These are phyloP conservation scores for Phrynocephalus versicolor DNA, from an alignment of 2,113 vertebrate genomes.

Conservation along the genomic window DNA sequence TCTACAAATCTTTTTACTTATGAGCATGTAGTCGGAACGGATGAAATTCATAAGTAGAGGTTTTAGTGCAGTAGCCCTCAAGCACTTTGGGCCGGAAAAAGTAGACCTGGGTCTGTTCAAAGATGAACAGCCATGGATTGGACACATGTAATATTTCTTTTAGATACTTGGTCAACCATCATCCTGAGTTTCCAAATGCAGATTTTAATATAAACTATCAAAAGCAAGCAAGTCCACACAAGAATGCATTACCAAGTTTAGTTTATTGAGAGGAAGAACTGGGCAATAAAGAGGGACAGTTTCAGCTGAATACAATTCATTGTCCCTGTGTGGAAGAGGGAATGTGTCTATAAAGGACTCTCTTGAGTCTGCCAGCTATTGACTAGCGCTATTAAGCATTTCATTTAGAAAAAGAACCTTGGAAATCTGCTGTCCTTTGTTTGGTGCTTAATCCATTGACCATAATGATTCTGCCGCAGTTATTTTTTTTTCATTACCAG, in stretches of 20 bases:
- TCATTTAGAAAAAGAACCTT: not conserved
- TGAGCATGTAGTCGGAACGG: no score
- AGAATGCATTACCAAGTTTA: not conserved
- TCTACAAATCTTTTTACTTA: no score
- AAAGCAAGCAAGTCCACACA: not conserved
- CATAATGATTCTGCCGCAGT: not conserved
- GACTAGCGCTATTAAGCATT: not conserved
- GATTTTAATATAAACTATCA: not conserved
- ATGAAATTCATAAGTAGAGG: no score
- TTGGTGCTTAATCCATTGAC: not conserved
- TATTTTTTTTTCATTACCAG: not conserved
- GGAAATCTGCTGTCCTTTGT: not conserved
- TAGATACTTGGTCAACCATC: not conserved
- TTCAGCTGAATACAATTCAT: not conserved
- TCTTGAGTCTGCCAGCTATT: not conserved
- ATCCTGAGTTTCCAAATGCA: not conserved
- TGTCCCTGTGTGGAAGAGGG: not conserved
- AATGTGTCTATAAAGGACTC: not conserved
- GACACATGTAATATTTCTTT: not conserved
- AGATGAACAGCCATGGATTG: no score
- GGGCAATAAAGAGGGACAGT: not conserved
- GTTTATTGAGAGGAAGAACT: not conserved
- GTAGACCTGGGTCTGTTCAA: no score
- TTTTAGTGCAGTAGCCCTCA: no score
- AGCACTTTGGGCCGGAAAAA: no score